Evolutionary conservation across 2,797 vertebrate species (phyloP), one percentile per base, ranked within the genome.

Genomic region (Tarsius wallacei): DNA sequence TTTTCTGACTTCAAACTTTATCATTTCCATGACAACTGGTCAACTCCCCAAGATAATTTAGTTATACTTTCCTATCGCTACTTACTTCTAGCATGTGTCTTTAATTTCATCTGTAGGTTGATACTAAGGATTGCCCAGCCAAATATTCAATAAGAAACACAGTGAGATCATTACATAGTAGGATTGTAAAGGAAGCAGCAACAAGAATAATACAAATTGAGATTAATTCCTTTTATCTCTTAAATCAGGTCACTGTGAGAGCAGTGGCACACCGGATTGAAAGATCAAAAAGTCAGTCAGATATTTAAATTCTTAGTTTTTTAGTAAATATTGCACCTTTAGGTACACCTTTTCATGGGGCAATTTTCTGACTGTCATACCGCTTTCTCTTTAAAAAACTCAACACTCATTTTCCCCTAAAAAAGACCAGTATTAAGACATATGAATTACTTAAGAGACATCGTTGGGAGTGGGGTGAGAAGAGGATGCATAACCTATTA

Each of bases 31-130:
- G 42, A 93, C 57, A 93, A 76, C 36, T 81, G 49, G 85, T 90
- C 84, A 97, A n/a, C 57, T 92, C n/a, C 73, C 63, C 8, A 14
- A 70, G 89, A 64, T 89, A 85, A 66, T 80, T 76, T 66, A 96
- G 88, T 97, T 95, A 77, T 2, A 82, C 33, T 96, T 78, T 92
- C 82, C 87, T 97, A 86, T 98, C 96, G 95, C 95, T 91, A 96
- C 84, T 95, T 83, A 63, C 95, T 94, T 97, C 86, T 82, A 91
- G 94, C 70, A 89, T 97, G 47, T 36, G 13, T 42, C 51, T 82
- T 93, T 97, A 97, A 97, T 98, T 97, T 96, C 95, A 97, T 96
- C 97, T 97, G 97, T 97, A 95, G 97, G 97, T 97, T 98, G 90
- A 95, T 98, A 97, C 94, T 97, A 97, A 98, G 90, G 97, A 93